Evolutionary conservation across 2,113 vertebrate species (phyloP).

Genomic region (Charadrius vociferus): DNA sequence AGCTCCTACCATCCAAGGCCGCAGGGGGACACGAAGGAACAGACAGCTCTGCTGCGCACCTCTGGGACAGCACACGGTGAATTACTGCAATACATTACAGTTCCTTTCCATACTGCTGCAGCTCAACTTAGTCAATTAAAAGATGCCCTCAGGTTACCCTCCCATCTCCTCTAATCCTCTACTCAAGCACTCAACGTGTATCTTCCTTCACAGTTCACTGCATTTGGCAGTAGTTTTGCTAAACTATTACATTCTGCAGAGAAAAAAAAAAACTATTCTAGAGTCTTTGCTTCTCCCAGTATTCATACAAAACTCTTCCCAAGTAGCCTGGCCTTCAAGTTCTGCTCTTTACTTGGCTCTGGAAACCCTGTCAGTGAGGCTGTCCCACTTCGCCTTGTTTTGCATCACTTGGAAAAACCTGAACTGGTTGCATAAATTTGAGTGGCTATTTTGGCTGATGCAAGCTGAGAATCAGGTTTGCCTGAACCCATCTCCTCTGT

Average conservation of each 20-base stretch:
- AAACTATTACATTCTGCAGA: not conserved
- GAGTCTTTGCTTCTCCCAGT: not conserved
- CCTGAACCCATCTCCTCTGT: not conserved
- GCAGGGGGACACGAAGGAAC: fast-evolving
- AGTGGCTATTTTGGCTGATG: not conserved
- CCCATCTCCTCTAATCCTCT: not conserved
- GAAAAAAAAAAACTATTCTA: not conserved
- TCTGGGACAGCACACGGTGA: not conserved
- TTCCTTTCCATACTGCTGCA: not conserved
- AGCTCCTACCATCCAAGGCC: not conserved
- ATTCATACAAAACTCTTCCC: not conserved
- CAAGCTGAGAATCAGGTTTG: not conserved
- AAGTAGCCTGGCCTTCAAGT: not conserved
- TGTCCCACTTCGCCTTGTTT: not conserved
- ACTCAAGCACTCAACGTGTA: fast-evolving
- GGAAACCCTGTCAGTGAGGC: not conserved
- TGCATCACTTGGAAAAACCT: not conserved
- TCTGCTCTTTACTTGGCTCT: not conserved
- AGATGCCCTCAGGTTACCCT: not conserved
- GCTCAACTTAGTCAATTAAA: not conserved
- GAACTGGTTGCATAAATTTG: not conserved
- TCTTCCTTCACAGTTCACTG: not conserved
- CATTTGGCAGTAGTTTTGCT: not conserved
- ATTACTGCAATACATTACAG: not conserved
- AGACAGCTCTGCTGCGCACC: not conserved